Evolutionary conservation across 2,888 invertebrate genomes (phyloP), one percentile per base, ranked within the genome.

Genomic region (Heteropelma amictum): DNA sequence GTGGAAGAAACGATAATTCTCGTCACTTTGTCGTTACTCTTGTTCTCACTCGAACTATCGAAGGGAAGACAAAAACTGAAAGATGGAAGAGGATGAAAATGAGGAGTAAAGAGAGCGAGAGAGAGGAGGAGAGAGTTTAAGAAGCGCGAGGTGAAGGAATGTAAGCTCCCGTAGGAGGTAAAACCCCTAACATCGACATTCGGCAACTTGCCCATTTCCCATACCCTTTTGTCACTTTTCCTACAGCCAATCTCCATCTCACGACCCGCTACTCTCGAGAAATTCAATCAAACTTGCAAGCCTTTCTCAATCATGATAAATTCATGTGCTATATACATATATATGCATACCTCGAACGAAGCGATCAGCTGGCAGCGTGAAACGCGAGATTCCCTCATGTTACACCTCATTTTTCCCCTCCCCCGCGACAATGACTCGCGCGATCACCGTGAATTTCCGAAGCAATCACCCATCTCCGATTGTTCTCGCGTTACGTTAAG

Each of bases 251-350:
- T 58, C 35, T 12, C 73, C 40, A 45, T 64, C 51, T 51, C 63
- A 47, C 51, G 26, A 51, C 51, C 58, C 64, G 17, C 56, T 6
- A 35, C 28, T 14, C 45, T 51, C 51, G 42, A 17, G 68, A 79
- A 81, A 85, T 85, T 84, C 84, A 81, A 85, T 84, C 83, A 85
- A 85, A 85, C 85, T 84, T 83, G 82, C 81, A 79, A 83, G 83
- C 82, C 81, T 84, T 79, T 80, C 75, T 74, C 53, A 64, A 63
- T 30, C 49, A 72, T 72, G 77, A 65, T 51, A n/a, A n/a, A n/a
- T n/a, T n/a, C n/a, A n/a, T n/a, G n/a, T n/a, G n/a, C n/a, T n/a
- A n/a, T n/a, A n/a, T n/a, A 33, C 58, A 60, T 49, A 63, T 12
- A 53, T 19, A 26, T 12, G 38, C 6, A 8, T n/a, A 14, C 21